These are phyloP conservation scores for Siphamia tubifer DNA, from an alignment of 2,113 vertebrate species.

Conservation along the genomic window DNA sequence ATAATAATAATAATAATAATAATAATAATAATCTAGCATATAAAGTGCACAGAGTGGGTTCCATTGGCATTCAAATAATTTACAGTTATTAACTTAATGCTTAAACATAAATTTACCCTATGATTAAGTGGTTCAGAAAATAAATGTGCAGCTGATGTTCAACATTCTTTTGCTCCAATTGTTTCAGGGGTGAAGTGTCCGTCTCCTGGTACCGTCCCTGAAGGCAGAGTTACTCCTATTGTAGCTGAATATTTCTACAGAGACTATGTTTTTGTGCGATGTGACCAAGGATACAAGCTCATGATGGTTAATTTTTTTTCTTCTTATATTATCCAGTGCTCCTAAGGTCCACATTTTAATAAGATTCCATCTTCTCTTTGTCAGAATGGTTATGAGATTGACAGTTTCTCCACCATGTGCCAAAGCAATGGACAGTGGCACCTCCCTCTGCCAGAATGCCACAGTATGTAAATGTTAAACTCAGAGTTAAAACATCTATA, in stretches of 20 bases:
- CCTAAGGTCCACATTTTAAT: too few relatives aligned
- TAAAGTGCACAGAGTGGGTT: too few relatives aligned
- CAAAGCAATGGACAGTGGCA: constrained; percentile 73
- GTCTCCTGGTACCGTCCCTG: constrained; percentile 31
- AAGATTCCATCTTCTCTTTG: background rate
- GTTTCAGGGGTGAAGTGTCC: constrained; percentile 73
- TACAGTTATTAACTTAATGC: background rate
- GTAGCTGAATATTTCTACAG: constrained; percentile 72
- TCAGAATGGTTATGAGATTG: constrained; percentile 67
- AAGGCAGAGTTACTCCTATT: constrained; percentile 69
- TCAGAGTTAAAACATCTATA: background rate
- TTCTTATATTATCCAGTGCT: background rate
- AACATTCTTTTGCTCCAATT: background rate
- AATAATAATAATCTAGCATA: too few relatives aligned
- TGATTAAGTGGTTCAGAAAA: too few relatives aligned
- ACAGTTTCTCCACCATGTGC: constrained; percentile 69
- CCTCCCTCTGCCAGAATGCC: constrained; percentile 74
- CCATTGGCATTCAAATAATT: background rate
- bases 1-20: too few relatives aligned
- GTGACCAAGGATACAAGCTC: constrained; percentile 76
- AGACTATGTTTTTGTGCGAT: constrained; percentile 76
- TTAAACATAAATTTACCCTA: too few relatives aligned
- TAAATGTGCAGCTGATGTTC: background rate
- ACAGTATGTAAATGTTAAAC: constrained; percentile 57
- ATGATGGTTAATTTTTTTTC: constrained; percentile 67